A percentile compares a stretch with the other conserved stretches of the same genome.
Evolutionary conservation across 2,113 vertebrate genomes (phyloP).

Genomic region (Dipodomys spectabilis): DNA sequence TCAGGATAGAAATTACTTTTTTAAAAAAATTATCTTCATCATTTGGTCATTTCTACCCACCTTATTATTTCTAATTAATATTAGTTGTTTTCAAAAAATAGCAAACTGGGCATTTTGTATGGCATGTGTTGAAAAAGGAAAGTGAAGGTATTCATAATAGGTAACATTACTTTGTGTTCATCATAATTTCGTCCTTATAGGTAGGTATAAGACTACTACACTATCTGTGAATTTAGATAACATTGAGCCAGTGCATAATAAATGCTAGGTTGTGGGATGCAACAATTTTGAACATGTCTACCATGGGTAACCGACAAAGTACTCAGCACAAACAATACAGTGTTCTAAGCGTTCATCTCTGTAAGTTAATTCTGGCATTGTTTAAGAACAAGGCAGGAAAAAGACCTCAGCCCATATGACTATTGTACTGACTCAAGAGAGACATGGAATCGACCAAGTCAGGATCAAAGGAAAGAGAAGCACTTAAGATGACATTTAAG

Average conservation of each 20-base stretch:
- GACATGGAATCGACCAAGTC: not conserved
- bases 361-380: not conserved
- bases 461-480: not conserved
- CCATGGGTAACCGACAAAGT: not conserved
- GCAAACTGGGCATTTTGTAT: not conserved
- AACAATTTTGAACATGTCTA: not conserved
- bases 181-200: not conserved
- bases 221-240: too few species aligned
- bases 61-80: conserved; percentile 7
- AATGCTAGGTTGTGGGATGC: not conserved
- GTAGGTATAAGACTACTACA: not conserved
- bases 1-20: not conserved
- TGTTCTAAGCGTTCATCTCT: not conserved
- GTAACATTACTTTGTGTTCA: not conserved
- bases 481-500: not conserved
- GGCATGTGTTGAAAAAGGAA: not conserved
- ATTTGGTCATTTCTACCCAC: conserved; percentile 18
- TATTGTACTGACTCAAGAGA: not conserved
- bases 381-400: not conserved
- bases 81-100: conserved; percentile 1
- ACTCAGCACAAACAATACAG: not conserved
- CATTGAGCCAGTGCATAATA: not conserved
- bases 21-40: not conserved
- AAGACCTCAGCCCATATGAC: not conserved
- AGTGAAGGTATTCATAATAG: not conserved